Evolutionary conservation across 2,888 invertebrate species (phyloP), one percentile per base, ranked within the genome.

Genomic region (Antheraea assamensis): DNA sequence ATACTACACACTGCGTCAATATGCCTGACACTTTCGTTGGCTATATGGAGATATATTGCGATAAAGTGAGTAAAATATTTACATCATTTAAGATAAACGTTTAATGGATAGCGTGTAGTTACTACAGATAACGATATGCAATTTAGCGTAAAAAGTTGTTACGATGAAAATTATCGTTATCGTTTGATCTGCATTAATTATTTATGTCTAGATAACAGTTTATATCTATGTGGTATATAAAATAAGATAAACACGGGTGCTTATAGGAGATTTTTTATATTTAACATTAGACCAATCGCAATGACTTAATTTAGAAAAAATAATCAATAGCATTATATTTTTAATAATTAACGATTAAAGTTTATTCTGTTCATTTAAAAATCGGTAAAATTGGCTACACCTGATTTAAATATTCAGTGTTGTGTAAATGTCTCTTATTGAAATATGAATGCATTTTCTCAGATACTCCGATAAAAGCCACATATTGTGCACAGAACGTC

Each of bases 41-140:
- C 98, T 27, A 97, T 98, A 81, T 98, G 98, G 97, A 96, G 98
- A 83, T 98, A 98, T 89, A 95, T 98, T 75, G 97, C 97, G 76
- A 96, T 98, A 87, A 97, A 96, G 97, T 97, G 90, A 96, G 96
- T 94, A 71, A 52, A 47, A n/a, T 73, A 58, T 71, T 71, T 74
- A 52, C 42, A 64, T 10, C 30, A 64, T 49, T 55, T 73, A 64
- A 55, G 71, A 52, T 52, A 74, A 66, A 68, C 66, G 27, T n/a
- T 66, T 35, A 74, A 52, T n/a, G 52, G 31, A 66, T 66, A 52
- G 55, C 35, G 55, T 27, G 27, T 27, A 17, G 61, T 30, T 61
- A 61, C 27, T 61, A 61, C 21, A 35, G 68, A 68, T 68, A 68
- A 68, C 42, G 68, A 31, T 7, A 68, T 68, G 21, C 68, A 68